These are phyloP conservation scores for Pterostichus madidus DNA, from an alignment of 2,888 invertebrate genomes.

Conservation along the genomic window DNA sequence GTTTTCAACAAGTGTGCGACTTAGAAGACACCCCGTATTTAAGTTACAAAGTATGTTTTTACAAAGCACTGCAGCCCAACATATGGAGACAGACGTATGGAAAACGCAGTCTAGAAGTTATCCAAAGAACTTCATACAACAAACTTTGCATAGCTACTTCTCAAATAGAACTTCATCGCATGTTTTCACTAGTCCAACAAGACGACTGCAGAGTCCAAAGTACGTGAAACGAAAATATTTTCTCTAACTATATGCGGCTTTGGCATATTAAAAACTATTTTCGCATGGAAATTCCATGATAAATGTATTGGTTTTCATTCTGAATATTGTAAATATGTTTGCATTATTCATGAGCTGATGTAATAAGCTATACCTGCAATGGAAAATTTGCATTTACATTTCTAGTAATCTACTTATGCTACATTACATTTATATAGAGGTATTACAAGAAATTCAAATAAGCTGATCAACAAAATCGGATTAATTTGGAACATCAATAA, in stretches of 20 bases:
- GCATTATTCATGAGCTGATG: slow-evolving; percentile 36
- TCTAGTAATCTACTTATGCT: slow-evolving; percentile 10
- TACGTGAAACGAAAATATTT: slow-evolving; percentile 48
- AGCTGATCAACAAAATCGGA: slow-evolving; percentile 2
- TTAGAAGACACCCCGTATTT: slow-evolving; percentile 17
- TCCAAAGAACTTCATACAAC: slow-evolving; percentile 56
- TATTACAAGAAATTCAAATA: neutral
- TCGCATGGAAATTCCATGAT: slow-evolving; percentile 12
- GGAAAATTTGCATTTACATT: slow-evolving; percentile 18
- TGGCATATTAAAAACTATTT: slow-evolving; percentile 38
- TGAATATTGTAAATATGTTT: slow-evolving; percentile 28
- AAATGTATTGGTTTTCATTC: slow-evolving; percentile 40
- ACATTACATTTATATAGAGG: neutral
- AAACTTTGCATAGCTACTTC: slow-evolving; percentile 64
- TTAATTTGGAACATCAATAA: slow-evolving; percentile 3
- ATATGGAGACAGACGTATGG: slow-evolving; percentile 36
- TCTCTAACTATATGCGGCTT: slow-evolving; percentile 22
- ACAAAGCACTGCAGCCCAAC: neutral
- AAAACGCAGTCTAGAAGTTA: slow-evolving; percentile 32
- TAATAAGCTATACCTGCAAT: neutral
- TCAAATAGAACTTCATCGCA: slow-evolving; percentile 61
- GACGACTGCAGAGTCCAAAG: neutral
- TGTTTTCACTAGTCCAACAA: slow-evolving; percentile 45
- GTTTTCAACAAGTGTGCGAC: slow-evolving; percentile 26
- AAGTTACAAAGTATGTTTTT: slow-evolving; percentile 21